Conservation (phyloP, 2,888 invertebrate genomes). For the Ennomos erosarius region DNA sequence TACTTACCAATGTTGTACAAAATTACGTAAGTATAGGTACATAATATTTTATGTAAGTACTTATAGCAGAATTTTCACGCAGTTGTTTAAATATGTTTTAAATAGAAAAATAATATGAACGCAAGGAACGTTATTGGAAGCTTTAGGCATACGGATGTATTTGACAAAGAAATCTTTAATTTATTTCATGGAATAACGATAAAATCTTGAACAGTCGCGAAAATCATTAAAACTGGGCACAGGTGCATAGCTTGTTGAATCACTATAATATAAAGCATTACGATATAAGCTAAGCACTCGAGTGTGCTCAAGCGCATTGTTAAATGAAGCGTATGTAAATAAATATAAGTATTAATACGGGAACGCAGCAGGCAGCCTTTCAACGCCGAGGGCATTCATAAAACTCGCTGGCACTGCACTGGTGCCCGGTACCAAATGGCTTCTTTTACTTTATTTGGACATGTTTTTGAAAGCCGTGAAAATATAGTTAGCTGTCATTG, state of each 20-base stretch:
- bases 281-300: slow-evolving; percentile 61
- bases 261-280: slow-evolving; percentile 58
- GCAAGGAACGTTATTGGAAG: too few species aligned
- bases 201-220: slow-evolving; percentile 4
- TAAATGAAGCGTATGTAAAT: slow-evolving; percentile 84
- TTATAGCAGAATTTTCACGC: too few species aligned
- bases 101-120: too few species aligned
- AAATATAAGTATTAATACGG: slow-evolving; percentile 81
- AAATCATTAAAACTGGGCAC: slow-evolving; percentile 31
- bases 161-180: too few species aligned
- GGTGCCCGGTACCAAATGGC: slow-evolving; percentile 54
- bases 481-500: slow-evolving; percentile 21
- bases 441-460: slow-evolving; percentile 37
- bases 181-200: not conserved
- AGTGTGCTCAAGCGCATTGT: slow-evolving; percentile 73
- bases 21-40: too few species aligned
- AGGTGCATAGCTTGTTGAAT: slow-evolving; percentile 42
- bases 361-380: slow-evolving; percentile 68
- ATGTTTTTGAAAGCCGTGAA: slow-evolving; percentile 29
- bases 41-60: too few species aligned
- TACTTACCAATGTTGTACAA: too few species aligned
- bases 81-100: too few species aligned
- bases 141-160: too few species aligned
- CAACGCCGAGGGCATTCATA: slow-evolving; percentile 71
- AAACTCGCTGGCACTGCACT: slow-evolving; percentile 26